Evolutionary conservation across 1,140 invertebrate species (phyloP), one percentile per base, ranked within the genome.

Genomic region (Dysdera silvatica): DNA sequence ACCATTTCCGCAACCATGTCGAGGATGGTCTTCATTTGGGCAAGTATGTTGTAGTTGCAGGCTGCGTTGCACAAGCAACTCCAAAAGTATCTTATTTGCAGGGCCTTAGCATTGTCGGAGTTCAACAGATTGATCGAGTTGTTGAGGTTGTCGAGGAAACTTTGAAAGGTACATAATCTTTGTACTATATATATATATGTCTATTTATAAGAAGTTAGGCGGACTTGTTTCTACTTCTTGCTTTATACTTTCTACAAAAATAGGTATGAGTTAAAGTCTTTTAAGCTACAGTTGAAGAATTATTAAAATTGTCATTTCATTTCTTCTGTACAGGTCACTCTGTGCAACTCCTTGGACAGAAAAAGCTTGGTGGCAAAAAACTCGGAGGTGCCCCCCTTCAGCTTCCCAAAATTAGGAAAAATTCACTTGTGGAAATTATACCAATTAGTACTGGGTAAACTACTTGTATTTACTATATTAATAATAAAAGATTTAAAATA

Each of bases 131-230:
- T 68, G 95, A 98, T 74, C 80, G 93, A 68, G 90, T 99, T n/a
- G 88, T 97, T 0, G 93, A 97, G 79, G 93, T 98, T n/a, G 93
- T 98, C 0, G 95, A 98, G 74, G 94, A 98, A 79, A 95, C 94
- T 0, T 74, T 98, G 0, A 96, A 95, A 83, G 94, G 92, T 77
- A 82, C 77, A 51, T 54, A 52, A 16, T 57, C 57, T 20, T 51
- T 10, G n/a, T n/a, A n/a, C n/a, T n/a, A n/a, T n/a, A n/a, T n/a
- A n/a, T n/a, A n/a, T n/a, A n/a, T n/a, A n/a, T n/a, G n/a, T n/a
- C n/a, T n/a, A n/a, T n/a, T n/a, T n/a, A n/a, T n/a, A n/a, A n/a
- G n/a, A n/a, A n/a, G n/a, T n/a, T n/a, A n/a, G n/a, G n/a, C n/a
- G n/a, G n/a, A n/a, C n/a, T n/a, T n/a, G n/a, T n/a, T n/a, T n/a